A percentile compares a stretch with the other conserved stretches of the same genome.
These are phyloP conservation scores for human DNA, from an alignment of 2,113 vertebrate species.

Conservation along the genomic window GRCh38 chrX:148771001-148771500, in stretches of 20 bases:
- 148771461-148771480: not conserved
- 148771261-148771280: not conserved
- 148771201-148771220: not conserved
- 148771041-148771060: too few species aligned
- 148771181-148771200: not conserved
- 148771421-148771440: not conserved
- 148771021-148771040: not conserved
- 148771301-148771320: not conserved
- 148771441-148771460: not conserved
- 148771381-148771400: not conserved
- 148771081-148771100: not conserved
- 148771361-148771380: not conserved
- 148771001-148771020: not conserved
- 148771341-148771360: not conserved
- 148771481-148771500: not conserved
- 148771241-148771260: not conserved
- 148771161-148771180: not conserved
- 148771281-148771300: not conserved
- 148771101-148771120: not conserved
- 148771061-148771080: not conserved
- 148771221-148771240: not conserved
- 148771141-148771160: not conserved
- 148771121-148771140: not conserved
- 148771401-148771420: not conserved
- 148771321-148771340: not conserved